phyloP scores from a whole-genome alignment of 2,797 vertebrate genomes.

The Pantherophis vulpinus region DNA sequence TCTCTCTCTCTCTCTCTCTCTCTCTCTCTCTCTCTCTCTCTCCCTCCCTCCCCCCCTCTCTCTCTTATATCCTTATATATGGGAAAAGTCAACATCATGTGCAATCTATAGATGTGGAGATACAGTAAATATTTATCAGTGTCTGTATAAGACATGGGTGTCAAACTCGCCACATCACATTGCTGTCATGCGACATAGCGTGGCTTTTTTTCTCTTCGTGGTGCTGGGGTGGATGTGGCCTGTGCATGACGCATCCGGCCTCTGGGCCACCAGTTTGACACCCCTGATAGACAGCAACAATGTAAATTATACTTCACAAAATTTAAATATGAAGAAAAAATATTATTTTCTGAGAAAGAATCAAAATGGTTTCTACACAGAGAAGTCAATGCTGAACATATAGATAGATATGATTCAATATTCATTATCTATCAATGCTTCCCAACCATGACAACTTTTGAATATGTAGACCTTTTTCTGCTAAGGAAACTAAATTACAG shows the following conservation, averaged over 20 bases:
- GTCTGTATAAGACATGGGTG: neutral
- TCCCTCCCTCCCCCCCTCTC: rapidly evolving
- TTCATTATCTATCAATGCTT: neutral
- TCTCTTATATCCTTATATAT: neutral
- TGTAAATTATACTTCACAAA: neutral
- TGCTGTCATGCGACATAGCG: too few relatives aligned
- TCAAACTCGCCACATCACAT: too few relatives aligned
- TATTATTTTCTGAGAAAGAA: neutral
- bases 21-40: too few relatives aligned
- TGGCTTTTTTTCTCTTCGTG: too few relatives aligned
- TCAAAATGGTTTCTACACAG: neutral
- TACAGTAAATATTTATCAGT: neutral
- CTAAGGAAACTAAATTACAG: neutral
- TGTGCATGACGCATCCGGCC: too few relatives aligned
- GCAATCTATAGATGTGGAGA: neutral
- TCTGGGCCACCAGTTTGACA: too few relatives aligned
- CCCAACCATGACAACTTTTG: neutral
- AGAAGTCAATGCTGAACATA: neutral
- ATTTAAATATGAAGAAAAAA: neutral
- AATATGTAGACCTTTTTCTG: neutral
- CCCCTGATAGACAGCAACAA: neutral
- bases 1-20: too few relatives aligned
- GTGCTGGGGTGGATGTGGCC: too few relatives aligned
- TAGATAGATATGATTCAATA: neutral
- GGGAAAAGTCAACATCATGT: neutral